phyloP scores from a whole-genome alignment of 1,140 invertebrate species.

The Protaetia brevitarsis region DNA sequence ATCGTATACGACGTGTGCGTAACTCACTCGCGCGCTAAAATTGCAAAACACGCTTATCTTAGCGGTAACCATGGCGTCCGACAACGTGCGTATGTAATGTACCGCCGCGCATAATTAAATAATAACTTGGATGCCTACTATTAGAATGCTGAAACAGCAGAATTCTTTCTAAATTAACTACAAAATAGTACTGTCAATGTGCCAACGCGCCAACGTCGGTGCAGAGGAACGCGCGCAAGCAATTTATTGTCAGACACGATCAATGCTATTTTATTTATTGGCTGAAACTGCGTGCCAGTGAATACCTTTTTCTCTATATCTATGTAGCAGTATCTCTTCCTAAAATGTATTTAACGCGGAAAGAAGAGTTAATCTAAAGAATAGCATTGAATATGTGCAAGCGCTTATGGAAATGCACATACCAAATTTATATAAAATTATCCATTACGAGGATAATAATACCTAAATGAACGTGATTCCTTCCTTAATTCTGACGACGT shows the following conservation, averaged over 20 bases:
- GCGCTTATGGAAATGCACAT: too few relatives aligned
- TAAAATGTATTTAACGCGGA: background rate
- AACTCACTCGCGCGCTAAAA: constrained; percentile 10
- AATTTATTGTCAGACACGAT: background rate
- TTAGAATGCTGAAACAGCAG: background rate
- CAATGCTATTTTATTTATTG: constrained; percentile 8
- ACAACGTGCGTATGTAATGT: constrained; percentile 8
- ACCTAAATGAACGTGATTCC: too few relatives aligned
- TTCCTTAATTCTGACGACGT: too few relatives aligned
- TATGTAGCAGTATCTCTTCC: background rate
- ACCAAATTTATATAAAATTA: too few relatives aligned
- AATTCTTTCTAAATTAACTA: constrained; percentile 9
- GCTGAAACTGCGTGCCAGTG: background rate
- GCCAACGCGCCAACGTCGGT: background rate
- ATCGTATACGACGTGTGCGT: background rate
- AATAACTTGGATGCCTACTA: background rate
- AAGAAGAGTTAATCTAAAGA: too few relatives aligned
- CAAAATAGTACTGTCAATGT: constrained; percentile 1
- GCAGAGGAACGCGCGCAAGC: too few relatives aligned
- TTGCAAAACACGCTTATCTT: background rate
- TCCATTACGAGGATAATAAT: too few relatives aligned
- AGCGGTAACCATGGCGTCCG: background rate
- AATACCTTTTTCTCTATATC: background rate
- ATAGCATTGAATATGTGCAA: too few relatives aligned
- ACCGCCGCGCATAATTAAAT: background rate